phyloP scores from a whole-genome alignment of 1,140 invertebrate species.

The Orussus abietinus region DNA sequence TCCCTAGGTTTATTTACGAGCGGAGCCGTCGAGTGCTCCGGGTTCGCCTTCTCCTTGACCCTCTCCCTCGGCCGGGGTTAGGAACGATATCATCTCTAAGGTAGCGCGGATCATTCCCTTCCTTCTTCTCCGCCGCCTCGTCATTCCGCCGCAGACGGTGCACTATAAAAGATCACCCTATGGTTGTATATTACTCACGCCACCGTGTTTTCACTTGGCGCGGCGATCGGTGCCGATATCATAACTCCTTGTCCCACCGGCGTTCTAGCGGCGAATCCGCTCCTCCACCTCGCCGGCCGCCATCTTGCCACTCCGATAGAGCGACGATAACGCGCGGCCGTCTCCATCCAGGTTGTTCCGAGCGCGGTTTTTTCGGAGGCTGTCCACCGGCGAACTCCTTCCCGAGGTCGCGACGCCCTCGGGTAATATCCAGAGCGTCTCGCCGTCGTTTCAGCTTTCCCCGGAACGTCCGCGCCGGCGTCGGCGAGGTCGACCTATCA shows the following conservation, averaged over 20 bases:
- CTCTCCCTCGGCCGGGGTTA: conserved; percentile 32
- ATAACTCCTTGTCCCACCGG: conserved; percentile 53
- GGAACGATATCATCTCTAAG: conserved; percentile 43
- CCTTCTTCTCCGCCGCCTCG: conserved; percentile 5
- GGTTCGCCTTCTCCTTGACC: conserved; percentile 41
- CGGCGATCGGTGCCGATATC: conserved; percentile 52
- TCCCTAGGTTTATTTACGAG: conserved; percentile 46
- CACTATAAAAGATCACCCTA: conserved; percentile 49
- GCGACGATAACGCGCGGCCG: background rate
- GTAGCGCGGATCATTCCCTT: conserved; percentile 47
- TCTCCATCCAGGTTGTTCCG: too few species aligned
- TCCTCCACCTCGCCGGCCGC: conserved; percentile 14
- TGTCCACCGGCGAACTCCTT: too few species aligned
- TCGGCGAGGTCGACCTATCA: too few species aligned
- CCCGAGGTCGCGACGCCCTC: too few species aligned
- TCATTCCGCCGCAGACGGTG: conserved; percentile 15
- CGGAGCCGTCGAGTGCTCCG: conserved; percentile 37
- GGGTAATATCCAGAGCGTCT: too few species aligned
- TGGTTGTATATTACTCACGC: conserved; percentile 54
- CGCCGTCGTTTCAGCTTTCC: too few species aligned
- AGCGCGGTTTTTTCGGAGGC: too few species aligned
- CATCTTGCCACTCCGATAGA: background rate
- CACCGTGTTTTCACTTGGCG: conserved; percentile 53
- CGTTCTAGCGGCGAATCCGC: conserved; percentile 41
- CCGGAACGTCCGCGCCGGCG: too few species aligned